These are phyloP conservation scores for Poeciliopsis retropinna DNA, from an alignment of 2,113 vertebrate genomes.

Conservation along the genomic window DNA sequence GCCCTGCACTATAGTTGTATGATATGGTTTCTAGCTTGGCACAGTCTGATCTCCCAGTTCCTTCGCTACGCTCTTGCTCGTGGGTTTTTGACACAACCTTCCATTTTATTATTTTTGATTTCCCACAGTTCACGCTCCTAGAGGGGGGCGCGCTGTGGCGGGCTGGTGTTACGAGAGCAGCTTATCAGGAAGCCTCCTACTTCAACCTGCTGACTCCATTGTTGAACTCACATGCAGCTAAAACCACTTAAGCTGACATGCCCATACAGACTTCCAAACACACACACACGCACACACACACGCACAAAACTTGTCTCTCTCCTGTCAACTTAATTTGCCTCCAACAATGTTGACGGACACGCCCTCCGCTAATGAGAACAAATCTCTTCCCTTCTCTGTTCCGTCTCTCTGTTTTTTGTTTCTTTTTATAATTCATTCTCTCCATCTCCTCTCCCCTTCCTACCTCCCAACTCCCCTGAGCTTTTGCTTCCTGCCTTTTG, in stretches of 20 bases:
- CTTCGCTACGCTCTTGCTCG: not conserved
- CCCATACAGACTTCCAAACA: slow-evolving; percentile 18
- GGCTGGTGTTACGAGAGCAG: slow-evolving; percentile 20
- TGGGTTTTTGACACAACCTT: not conserved
- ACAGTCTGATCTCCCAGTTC: not conserved
- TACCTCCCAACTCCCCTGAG: slow-evolving; percentile 29
- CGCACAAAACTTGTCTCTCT: slow-evolving; percentile 57
- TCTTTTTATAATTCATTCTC: slow-evolving; percentile 39
- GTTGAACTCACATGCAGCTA: slow-evolving; percentile 26
- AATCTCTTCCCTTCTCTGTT: slow-evolving; percentile 48
- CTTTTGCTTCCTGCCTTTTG: slow-evolving; percentile 73
- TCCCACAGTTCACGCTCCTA: slow-evolving; percentile 33
- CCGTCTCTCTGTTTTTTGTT: slow-evolving; percentile 33
- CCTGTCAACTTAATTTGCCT: slow-evolving; percentile 70
- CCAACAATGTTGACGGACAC: slow-evolving; percentile 50
- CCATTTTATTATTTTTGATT: slow-evolving; percentile 2
- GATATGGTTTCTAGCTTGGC: too few relatives aligned
- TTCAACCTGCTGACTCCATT: slow-evolving; percentile 46
- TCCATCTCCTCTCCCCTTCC: slow-evolving; percentile 51
- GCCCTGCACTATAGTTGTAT: too few relatives aligned
- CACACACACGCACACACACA: slow-evolving; percentile 27
- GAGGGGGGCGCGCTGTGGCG: not conserved
- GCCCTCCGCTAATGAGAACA: slow-evolving; percentile 71
- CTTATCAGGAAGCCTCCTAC: slow-evolving; percentile 37
- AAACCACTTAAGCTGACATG: slow-evolving; percentile 25